A percentile compares a stretch with the other conserved stretches of the same genome.
These are phyloP conservation scores for Falco biarmicus DNA, from an alignment of 2,797 vertebrate species.

Conservation along the genomic window DNA sequence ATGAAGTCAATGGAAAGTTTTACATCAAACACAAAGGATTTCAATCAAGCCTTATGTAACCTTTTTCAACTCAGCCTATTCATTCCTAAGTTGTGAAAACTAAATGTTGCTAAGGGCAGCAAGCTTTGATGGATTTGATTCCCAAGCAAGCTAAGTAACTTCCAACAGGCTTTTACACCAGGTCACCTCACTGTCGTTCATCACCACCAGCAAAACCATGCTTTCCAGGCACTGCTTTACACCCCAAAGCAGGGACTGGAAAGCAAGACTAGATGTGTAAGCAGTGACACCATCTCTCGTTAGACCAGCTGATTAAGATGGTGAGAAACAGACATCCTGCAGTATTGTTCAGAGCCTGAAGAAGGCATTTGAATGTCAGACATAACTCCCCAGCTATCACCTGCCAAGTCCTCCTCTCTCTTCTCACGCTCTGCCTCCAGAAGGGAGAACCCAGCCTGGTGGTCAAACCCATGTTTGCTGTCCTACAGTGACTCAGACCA, in stretches of 20 bases:
- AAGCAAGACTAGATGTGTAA: neutral
- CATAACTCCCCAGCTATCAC: neutral
- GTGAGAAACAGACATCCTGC: neutral
- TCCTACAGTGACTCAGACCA: neutral
- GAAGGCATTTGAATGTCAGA: neutral
- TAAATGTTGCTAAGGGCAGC: neutral
- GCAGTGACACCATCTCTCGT: neutral
- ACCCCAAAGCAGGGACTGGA: neutral
- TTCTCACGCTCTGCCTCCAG: neutral
- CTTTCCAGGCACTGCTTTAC: neutral
- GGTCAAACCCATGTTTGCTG: neutral
- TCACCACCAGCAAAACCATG: neutral
- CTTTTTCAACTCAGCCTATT: slow-evolving; percentile 22
- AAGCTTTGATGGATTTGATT: slow-evolving; percentile 4
- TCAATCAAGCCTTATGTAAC: slow-evolving; percentile 33
- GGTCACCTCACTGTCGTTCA: neutral
- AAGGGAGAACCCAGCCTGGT: neutral
- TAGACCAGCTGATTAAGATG: neutral
- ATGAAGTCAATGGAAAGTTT: slow-evolving; percentile 53
- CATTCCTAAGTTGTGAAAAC: neutral
- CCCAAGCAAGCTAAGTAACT: neutral
- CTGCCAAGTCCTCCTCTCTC: neutral
- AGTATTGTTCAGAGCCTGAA: neutral
- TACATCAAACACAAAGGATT: slow-evolving; percentile 59
- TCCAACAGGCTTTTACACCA: neutral